Evolutionary conservation across 2,888 invertebrate species (phyloP).

Genomic region (Cinara cedri): DNA sequence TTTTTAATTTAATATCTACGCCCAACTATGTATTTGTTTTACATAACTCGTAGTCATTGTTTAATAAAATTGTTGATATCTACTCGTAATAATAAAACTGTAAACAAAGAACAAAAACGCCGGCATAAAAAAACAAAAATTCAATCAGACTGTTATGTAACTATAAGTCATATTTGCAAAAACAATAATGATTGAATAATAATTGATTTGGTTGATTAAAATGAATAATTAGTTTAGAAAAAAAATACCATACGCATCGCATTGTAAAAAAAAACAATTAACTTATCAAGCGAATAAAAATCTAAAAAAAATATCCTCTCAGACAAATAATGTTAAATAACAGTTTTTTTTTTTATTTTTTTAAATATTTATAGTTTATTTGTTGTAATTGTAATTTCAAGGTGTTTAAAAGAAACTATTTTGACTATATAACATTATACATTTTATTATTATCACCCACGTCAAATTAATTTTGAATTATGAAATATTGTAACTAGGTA

Average conservation of each 20-base stretch:
- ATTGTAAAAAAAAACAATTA: background rate
- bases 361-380: background rate
- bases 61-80: background rate
- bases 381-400: background rate
- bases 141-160: background rate
- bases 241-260: background rate
- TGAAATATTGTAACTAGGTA: no score
- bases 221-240: background rate
- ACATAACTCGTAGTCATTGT: background rate
- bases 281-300: background rate
- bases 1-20: background rate
- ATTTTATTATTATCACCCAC: background rate
- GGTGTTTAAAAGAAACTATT: background rate
- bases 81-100: no score
- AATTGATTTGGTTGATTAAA: background rate
- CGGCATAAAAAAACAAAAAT: background rate
- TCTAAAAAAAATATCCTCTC: background rate
- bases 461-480: background rate
- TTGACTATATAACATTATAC: background rate
- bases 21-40: background rate
- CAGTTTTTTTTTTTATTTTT: background rate
- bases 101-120: constrained; percentile 6
- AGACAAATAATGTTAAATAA: background rate
- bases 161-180: background rate
- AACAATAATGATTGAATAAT: background rate